phyloP scores from a whole-genome alignment of 2,113 vertebrate species.

The Paradoxurus hermaphroditus region DNA sequence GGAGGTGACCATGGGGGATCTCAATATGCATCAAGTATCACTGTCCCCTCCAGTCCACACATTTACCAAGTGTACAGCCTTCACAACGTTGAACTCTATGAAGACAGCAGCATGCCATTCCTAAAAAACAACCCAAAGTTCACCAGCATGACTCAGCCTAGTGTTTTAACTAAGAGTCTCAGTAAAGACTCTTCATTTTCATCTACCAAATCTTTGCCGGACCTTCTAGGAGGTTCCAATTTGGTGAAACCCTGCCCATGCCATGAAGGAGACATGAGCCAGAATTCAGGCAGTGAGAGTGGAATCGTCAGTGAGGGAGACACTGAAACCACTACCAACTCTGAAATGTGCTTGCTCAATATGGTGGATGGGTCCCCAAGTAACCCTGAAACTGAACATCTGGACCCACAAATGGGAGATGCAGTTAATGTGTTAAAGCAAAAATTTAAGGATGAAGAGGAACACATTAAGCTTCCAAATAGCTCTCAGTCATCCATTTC shows the following conservation, averaged over 20 bases:
- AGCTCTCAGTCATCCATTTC: slow-evolving; percentile 75
- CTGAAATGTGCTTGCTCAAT: slow-evolving; percentile 84
- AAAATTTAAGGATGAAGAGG: slow-evolving; percentile 78
- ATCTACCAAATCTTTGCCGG: slow-evolving; percentile 93
- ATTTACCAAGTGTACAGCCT: slow-evolving; percentile 94
- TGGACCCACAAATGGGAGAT: slow-evolving; percentile 75
- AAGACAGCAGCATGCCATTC: slow-evolving; percentile 82
- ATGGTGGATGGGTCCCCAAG: slow-evolving; percentile 79
- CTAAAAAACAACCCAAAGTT: slow-evolving; percentile 77
- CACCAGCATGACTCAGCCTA: slow-evolving; percentile 78
- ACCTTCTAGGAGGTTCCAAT: slow-evolving; percentile 85
- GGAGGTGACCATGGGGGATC: slow-evolving; percentile 55
- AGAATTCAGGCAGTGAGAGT: slow-evolving; percentile 93
- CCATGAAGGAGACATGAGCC: slow-evolving; percentile 82
- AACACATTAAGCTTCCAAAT: slow-evolving; percentile 71
- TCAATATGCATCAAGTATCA: slow-evolving; percentile 69
- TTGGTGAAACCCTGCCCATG: slow-evolving; percentile 74
- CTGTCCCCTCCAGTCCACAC: slow-evolving; percentile 79
- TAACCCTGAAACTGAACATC: slow-evolving; percentile 76
- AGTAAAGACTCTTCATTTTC: slow-evolving; percentile 95
- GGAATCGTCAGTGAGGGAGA: slow-evolving; percentile 95
- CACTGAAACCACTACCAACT: slow-evolving; percentile 87
- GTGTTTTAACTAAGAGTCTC: slow-evolving; percentile 86
- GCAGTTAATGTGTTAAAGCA: slow-evolving; percentile 75
- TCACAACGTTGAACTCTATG: slow-evolving; percentile 88